Conservation (phyloP, 1,140 invertebrate genomes). For the Meloidogyne floridensis region DNA sequence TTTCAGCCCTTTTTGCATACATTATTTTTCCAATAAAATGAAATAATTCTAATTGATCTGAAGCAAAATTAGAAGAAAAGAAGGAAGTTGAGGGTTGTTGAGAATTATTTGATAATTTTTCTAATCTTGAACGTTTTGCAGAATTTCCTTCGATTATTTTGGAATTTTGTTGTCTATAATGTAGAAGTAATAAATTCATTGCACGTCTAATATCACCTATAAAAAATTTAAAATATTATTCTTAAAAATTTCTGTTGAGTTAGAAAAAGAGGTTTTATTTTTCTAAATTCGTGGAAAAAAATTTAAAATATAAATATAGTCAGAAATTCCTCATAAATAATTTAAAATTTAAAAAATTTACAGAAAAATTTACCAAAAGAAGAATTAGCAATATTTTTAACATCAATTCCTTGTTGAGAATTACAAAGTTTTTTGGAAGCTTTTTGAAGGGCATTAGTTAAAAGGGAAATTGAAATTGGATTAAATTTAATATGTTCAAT, state of each 20-base stretch:
- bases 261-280: too few species aligned
- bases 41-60: constrained; percentile 36
- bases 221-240: too few species aligned
- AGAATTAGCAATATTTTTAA: not conserved
- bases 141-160: constrained; percentile 7
- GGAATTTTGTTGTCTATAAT: constrained; percentile 21
- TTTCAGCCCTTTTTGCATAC: constrained; percentile 40
- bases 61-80: not conserved
- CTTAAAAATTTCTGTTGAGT: too few species aligned
- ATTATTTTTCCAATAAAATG: constrained; percentile 47
- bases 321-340: too few species aligned
- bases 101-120: constrained; percentile 13
- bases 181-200: constrained; percentile 35
- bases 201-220: constrained; percentile 38
- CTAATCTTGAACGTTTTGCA: not conserved
- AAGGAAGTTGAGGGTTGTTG: constrained; percentile 18
- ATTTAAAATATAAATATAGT: too few species aligned
- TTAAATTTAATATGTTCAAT: constrained; percentile 31
- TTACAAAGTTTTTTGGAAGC: not conserved
- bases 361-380: not conserved
- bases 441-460: constrained; percentile 14
- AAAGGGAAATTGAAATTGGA: not conserved
- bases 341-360: too few species aligned
- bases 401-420: not conserved
- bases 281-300: too few species aligned